Evolutionary conservation across 1,140 invertebrate genomes (phyloP), one percentile per base, ranked within the genome.

Genomic region (Matsumurasca onukii): DNA sequence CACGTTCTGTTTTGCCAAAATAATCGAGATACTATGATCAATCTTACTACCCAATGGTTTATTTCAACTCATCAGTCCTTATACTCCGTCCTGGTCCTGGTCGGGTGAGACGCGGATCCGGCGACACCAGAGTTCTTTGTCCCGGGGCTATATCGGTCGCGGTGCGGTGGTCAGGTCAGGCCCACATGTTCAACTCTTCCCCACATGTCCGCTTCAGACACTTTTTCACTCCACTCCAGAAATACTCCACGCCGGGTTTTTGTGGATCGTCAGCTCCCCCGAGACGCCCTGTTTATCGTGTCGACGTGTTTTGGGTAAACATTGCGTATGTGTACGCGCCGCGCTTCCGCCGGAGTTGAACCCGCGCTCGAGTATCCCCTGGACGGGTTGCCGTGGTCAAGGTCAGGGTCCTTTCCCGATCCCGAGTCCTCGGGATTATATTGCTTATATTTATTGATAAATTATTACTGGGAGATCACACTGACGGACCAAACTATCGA

Each of bases 251-350:
- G 49, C 55, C 55, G 55, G 5, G 49, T 59, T 59, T 59, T 59
- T 59, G 55, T 59, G 24, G 22, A 59, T 59, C n/a, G 55, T 59
- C 55, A 29, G 55, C 3, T 24, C 25, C 24, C 24, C 24, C 24
- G 55, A n/a, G 55, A 59, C 55, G 2, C 5, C 24, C n/a, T 59
- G 55, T 59, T 59, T 59, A 59, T 59, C 25, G 30, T 27, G 30
- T 59, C 25, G 55, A 59, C 55, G 55, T 59, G 55, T 59, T 59
- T 59, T 59, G 55, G 55, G 55, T 59, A 59, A 59, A 59, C 55
- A 59, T 5, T 52, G 9, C 34, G 49, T 15, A 3, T 52, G 49
- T 52, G 49, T 15, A 20, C 17, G 17, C 34, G 34, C 34, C 17
- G 22, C 12, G 55, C 55, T 59, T 59, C 55, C 55, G 55, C 22